Base-by-base conservation (phyloP, 1,140 invertebrate genomes). In the Steinernema feltiae region DNA sequence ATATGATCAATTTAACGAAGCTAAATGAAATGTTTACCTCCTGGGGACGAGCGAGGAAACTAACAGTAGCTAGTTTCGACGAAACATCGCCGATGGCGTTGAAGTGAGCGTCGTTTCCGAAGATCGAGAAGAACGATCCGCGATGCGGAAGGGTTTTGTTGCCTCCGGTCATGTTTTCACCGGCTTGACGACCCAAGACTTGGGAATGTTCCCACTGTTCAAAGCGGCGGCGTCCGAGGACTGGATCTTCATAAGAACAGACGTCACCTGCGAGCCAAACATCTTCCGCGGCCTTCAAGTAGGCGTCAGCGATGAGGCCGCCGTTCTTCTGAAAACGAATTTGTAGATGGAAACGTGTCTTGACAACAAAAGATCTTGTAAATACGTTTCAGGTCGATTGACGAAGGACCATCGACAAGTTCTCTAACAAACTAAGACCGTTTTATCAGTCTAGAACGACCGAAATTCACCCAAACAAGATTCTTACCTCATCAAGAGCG, bases 201-300 rank as follows among this genome's bases (percentile, higher is more conserved):
- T 97, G 92, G 24, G 95, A 94, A 89, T 97, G 93, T 88, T 97
- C 94, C 86, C 97, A 94, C 89, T 96, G 94, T 87, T 95, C 93
- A 0, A 95, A 91, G 81, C 94, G 89, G 78, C 90, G 85, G 69
- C 94, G 90, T 29, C 94, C 93, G 53, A 95, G 87, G 86, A 91
- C 89, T 1, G 91, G 89, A 89, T 97, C 94, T 87, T 94, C 94
- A 86, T 94, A 97, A 83, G 93, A 94, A n/a, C 93, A 91, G 53
- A 91, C 93, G 89, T 97, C 95, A 69, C 95, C 95, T 73, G 95
- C 94, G 80, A 93, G 92, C 90, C 93, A 98, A 0, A 97, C 84
- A 89, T 95, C 91, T 1, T 90, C 91, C 79, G 93, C 89, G 0
- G 94, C 94, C 88, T 94, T 91, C 63, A 98, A 87, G 88, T 98